phyloP scores from a whole-genome alignment of 1,140 invertebrate species.

The Cotesia chilonis region DNA sequence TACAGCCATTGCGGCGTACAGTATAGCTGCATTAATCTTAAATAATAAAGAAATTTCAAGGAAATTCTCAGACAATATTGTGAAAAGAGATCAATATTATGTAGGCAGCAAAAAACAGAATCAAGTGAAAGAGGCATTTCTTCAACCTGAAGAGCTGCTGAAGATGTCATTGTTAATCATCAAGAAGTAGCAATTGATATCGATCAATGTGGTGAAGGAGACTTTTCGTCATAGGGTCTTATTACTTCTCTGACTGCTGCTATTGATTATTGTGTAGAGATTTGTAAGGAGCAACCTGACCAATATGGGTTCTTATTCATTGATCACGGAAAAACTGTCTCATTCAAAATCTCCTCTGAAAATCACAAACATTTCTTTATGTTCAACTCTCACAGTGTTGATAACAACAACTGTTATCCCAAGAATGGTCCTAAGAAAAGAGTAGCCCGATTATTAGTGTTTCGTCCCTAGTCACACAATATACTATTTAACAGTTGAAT shows the following conservation, averaged over 20 bases:
- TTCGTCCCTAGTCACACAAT: no score
- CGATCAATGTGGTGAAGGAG: neutral
- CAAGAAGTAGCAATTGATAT: neutral
- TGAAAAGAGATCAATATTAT: neutral
- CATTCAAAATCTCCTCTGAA: neutral
- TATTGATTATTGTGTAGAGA: neutral
- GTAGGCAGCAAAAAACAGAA: neutral
- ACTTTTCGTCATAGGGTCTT: neutral
- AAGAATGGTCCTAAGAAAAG: neutral
- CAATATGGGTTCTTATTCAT: neutral
- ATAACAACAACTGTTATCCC: neutral
- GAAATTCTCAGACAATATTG: neutral
- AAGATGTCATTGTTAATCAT: neutral
- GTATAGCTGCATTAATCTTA: neutral
- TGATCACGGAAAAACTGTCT: neutral
- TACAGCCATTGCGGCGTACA: neutral
- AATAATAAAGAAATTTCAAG: neutral
- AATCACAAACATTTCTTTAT: neutral
- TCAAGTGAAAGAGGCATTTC: neutral
- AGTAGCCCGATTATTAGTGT: neutral
- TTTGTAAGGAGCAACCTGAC: neutral
- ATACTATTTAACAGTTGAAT: no score
- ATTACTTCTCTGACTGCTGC: neutral
- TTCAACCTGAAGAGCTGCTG: neutral
- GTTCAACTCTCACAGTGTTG: conserved; percentile 4